These are phyloP conservation scores for Lathronympha strigana DNA, from an alignment of 2,888 invertebrate species.

Conservation along the genomic window DNA sequence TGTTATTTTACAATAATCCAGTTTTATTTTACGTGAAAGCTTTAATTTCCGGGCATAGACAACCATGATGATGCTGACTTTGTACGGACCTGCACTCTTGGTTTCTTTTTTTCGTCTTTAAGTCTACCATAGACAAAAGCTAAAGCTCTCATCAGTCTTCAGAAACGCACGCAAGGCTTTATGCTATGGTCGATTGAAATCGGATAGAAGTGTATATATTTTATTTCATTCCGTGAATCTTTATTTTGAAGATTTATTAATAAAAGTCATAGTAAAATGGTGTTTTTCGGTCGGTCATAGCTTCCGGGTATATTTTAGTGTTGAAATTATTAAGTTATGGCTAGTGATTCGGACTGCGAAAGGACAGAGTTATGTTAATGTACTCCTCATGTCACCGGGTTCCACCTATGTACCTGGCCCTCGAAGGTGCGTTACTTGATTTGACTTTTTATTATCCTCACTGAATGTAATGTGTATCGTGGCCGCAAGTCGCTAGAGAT, in stretches of 20 bases:
- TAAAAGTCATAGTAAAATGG: slow-evolving; percentile 63
- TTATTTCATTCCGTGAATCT: slow-evolving; percentile 54
- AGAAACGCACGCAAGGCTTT: slow-evolving; percentile 49
- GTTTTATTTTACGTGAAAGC: not conserved
- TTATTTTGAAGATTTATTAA: slow-evolving; percentile 58
- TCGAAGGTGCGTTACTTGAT: slow-evolving; percentile 71
- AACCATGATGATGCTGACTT: slow-evolving; percentile 26
- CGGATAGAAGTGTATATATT: slow-evolving; percentile 58
- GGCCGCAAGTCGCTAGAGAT: slow-evolving; percentile 26
- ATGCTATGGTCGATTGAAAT: slow-evolving; percentile 64
- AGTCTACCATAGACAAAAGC: slow-evolving; percentile 42
- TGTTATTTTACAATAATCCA: too few species aligned
- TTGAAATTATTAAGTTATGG: slow-evolving; percentile 63
- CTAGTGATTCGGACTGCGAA: slow-evolving; percentile 66
- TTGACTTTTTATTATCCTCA: slow-evolving; percentile 47
- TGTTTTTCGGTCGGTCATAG: slow-evolving; percentile 51
- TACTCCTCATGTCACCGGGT: slow-evolving; percentile 76
- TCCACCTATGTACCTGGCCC: slow-evolving; percentile 78
- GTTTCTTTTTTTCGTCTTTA: slow-evolving; percentile 30
- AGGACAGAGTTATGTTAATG: slow-evolving; percentile 81
- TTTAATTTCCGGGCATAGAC: slow-evolving; percentile 30
- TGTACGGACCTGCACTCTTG: slow-evolving; percentile 31
- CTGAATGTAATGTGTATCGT: slow-evolving; percentile 31
- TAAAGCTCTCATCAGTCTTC: slow-evolving; percentile 38
- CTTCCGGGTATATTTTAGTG: slow-evolving; percentile 54